A percentile compares a stretch with the other conserved stretches of the same genome.
Evolutionary conservation across 2,797 vertebrate genomes (phyloP).

Genomic region (Neostethus bicornis): DNA sequence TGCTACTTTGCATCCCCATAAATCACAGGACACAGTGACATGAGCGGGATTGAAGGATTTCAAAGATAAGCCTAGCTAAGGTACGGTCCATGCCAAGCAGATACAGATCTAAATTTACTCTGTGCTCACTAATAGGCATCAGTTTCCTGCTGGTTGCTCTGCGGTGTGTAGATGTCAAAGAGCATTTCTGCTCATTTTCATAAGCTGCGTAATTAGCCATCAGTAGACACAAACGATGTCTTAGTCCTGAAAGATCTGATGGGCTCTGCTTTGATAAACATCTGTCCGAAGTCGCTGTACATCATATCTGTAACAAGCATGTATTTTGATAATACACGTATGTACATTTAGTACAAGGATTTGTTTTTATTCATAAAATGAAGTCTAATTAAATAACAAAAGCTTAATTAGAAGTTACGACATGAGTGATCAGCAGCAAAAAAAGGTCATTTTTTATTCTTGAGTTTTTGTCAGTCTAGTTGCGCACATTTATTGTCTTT

Average conservation of each 20-base stretch:
- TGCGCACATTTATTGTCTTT: slow-evolving; percentile 21
- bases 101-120: slow-evolving; percentile 27
- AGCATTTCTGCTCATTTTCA: slow-evolving; percentile 64
- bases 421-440: background rate
- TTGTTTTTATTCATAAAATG: slow-evolving; percentile 3
- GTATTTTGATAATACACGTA: background rate
- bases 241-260: slow-evolving; percentile 58
- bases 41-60: slow-evolving; percentile 27
- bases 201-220: slow-evolving; percentile 74
- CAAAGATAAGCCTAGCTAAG: slow-evolving; percentile 17
- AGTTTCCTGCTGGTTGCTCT: slow-evolving; percentile 63
- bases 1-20: slow-evolving; percentile 21
- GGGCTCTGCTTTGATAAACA: slow-evolving; percentile 69
- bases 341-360: background rate
- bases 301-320: slow-evolving; percentile 34
- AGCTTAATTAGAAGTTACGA: background rate
- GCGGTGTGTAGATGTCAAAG: slow-evolving; percentile 69
- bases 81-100: slow-evolving; percentile 10
- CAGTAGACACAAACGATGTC: slow-evolving; percentile 43
- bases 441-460: background rate
- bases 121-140: slow-evolving; percentile 45
- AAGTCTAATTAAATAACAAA: background rate
- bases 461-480: slow-evolving; percentile 5
- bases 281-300: slow-evolving; percentile 59
- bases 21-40: slow-evolving; percentile 16